Conservation (phyloP, 2,888 invertebrate species). For the Ariolimax columbianus region DNA sequence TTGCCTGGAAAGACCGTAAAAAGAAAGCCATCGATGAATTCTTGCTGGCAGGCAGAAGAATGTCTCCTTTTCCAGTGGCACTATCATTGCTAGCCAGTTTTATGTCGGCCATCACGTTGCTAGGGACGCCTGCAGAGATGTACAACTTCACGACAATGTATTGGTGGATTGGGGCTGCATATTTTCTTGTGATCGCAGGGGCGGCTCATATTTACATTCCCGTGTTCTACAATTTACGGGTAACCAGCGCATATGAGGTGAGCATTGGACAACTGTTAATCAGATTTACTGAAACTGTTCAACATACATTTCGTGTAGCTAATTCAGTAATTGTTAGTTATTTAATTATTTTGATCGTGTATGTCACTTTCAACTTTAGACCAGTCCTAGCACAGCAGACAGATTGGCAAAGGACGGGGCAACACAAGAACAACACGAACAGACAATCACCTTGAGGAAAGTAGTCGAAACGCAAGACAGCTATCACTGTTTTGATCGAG, state of each 20-base stretch:
- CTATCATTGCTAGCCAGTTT: conserved; percentile 78
- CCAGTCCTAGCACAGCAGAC: too few species aligned
- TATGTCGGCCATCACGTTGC: conserved; percentile 78
- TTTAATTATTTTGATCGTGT: too few species aligned
- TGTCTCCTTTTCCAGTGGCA: conserved; percentile 75
- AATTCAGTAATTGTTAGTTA: too few species aligned
- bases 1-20: conserved; percentile 71
- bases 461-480: too few species aligned
- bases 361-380: too few species aligned
- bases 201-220: conserved; percentile 72
- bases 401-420: too few species aligned
- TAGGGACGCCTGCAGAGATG: conserved; percentile 77
- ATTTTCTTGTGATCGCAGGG: conserved; percentile 73
- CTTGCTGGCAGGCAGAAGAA: conserved; percentile 74
- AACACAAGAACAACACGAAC: too few species aligned
- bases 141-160: conserved; percentile 77
- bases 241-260: conserved; percentile 74
- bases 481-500: too few species aligned
- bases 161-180: conserved; percentile 71
- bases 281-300: too few species aligned
- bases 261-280: conserved; percentile 45
- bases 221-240: conserved; percentile 68
- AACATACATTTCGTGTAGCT: too few species aligned
- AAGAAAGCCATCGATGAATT: conserved; percentile 70
- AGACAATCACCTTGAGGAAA: too few species aligned